phyloP scores from a whole-genome alignment of 2,113 vertebrate species.

The Euleptes europaea region DNA sequence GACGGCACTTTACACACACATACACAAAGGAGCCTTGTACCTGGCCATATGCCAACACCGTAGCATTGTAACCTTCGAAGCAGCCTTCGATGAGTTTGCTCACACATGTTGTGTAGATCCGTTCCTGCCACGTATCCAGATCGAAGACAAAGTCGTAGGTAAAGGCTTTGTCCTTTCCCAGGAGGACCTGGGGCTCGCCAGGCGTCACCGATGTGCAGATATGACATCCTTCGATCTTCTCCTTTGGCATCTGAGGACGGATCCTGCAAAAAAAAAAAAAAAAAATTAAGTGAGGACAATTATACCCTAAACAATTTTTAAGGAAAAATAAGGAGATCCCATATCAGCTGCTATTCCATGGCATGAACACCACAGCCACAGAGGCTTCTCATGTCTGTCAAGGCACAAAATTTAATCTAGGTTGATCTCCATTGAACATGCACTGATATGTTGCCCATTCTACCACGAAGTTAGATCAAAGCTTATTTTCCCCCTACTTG shows the following conservation, averaged over 20 bases:
- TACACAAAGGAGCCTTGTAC: constrained; percentile 62
- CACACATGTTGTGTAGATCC: constrained; percentile 85
- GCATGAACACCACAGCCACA: neutral
- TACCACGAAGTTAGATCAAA: too few relatives aligned
- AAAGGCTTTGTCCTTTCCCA: constrained; percentile 98
- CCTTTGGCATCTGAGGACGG: constrained; percentile 96
- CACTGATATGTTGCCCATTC: too few relatives aligned
- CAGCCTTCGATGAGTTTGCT: constrained; percentile 94
- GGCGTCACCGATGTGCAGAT: constrained; percentile 94
- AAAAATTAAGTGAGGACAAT: neutral
- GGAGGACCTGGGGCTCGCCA: constrained; percentile 91
- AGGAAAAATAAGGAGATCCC: too few relatives aligned
- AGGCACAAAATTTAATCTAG: neutral
- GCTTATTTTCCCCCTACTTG: too few relatives aligned
- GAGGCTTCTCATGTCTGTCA: neutral
- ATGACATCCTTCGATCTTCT: constrained; percentile 97
- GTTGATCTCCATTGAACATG: too few relatives aligned
- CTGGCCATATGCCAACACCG: constrained; percentile 94
- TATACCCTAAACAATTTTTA: neutral
- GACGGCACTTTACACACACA: too few relatives aligned
- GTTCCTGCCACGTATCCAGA: constrained; percentile 86
- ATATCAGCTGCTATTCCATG: neutral
- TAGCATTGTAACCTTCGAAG: constrained; percentile 96
- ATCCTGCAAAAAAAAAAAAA: constrained; percentile 78
- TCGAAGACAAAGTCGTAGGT: constrained; percentile 98